Percentiles rank a stretch among this genome's conserved stretches.
Conservation (phyloP, 2,113 vertebrate species). For the Mola mola region DNA sequence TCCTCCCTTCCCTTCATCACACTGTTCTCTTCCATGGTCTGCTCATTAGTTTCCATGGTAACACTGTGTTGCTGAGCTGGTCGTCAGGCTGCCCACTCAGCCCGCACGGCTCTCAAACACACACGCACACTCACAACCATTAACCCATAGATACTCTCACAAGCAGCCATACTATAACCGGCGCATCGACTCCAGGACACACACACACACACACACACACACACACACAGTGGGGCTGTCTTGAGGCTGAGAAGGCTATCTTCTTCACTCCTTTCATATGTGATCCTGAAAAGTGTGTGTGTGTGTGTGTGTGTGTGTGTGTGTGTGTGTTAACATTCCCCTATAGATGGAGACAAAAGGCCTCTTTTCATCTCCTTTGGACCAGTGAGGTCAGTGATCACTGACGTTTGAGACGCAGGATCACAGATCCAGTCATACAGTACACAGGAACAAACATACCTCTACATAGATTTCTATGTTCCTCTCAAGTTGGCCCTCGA, state of each 20-base stretch:
- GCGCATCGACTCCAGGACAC: constrained; percentile 19
- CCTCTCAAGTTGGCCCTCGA: not conserved
- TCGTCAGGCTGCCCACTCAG: constrained; percentile 81
- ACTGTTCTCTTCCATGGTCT: constrained; percentile 42
- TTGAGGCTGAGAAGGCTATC: no score
- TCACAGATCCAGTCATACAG: not conserved
- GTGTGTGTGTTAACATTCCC: not conserved
- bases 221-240: no score
- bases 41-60: constrained; percentile 82
- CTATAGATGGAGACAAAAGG: not conserved
- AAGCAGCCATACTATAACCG: not conserved
- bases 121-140: constrained; percentile 37
- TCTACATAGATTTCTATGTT: not conserved
- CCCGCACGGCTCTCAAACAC: constrained; percentile 57
- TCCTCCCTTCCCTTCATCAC: constrained; percentile 55
- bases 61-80: constrained; percentile 80
- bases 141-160: constrained; percentile 15
- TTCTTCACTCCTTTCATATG: no score
- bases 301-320: no score
- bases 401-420: not conserved
- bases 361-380: no score
- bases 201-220: constrained; percentile 2
- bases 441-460: not conserved
- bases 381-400: not conserved
- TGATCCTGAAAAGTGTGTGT: no score